These are phyloP conservation scores for Gymnorhina tibicen DNA, from an alignment of 2,113 vertebrate genomes.

Conservation along the genomic window DNA sequence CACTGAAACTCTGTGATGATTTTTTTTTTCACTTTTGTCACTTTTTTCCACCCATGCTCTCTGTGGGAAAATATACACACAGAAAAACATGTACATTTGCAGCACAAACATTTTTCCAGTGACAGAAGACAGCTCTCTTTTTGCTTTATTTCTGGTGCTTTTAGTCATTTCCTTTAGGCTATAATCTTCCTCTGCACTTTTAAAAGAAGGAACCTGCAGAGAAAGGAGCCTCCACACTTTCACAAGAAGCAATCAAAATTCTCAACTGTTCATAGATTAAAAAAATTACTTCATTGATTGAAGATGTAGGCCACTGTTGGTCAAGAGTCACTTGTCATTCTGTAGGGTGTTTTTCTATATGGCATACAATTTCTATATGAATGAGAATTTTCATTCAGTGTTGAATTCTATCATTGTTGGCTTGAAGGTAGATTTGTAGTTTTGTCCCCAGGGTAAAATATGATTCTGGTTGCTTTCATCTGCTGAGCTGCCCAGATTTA, in stretches of 20 bases:
- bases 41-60: not conserved
- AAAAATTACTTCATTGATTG: conserved; percentile 3
- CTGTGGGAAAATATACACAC: not conserved
- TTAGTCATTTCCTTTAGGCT: conserved; percentile 18
- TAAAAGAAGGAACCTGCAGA: conserved; percentile 2
- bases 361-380: not conserved
- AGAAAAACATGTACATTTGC: not conserved
- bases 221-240: not conserved
- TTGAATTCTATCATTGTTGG: not conserved
- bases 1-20: not conserved
- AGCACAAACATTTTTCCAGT: not conserved
- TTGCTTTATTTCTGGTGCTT: not conserved
- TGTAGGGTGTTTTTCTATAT: not conserved
- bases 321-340: conserved; percentile 17
- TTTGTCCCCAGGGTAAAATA: conserved; percentile 4
- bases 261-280: not conserved
- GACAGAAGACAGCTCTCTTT: not conserved
- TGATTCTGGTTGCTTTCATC: not conserved
- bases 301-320: conserved; percentile 21
- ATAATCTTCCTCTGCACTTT: not conserved
- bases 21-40: not conserved
- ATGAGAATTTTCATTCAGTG: conserved; percentile 47
- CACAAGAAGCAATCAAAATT: not conserved
- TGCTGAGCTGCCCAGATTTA: conserved; percentile 33
- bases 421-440: conserved; percentile 25